A percentile compares a stretch with the other conserved stretches of the same genome.
These are phyloP conservation scores for rabbit (Oryctolagus cuniculus) DNA, from an alignment of 2,113 vertebrate genomes.

Conservation along the genomic window DNA sequence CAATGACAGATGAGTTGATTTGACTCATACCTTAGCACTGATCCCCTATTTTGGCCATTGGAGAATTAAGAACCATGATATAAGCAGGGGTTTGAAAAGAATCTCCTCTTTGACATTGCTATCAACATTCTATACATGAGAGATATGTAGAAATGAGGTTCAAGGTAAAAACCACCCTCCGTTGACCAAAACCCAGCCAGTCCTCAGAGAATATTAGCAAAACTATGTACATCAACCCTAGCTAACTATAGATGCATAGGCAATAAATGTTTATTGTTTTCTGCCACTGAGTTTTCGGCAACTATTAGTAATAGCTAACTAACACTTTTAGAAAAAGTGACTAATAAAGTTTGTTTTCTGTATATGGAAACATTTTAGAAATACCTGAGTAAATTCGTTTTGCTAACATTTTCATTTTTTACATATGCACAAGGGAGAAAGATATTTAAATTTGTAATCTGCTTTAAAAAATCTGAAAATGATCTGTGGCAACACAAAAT, in stretches of 20 bases:
- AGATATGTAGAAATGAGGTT: neutral
- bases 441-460: neutral
- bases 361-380: neutral
- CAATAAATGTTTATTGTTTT: neutral
- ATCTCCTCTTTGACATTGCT: neutral
- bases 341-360: neutral
- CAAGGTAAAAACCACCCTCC: neutral
- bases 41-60: neutral
- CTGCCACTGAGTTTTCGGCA: neutral
- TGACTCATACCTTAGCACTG: neutral
- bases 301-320: neutral
- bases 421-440: neutral
- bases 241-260: neutral
- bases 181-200: neutral
- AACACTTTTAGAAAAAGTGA: neutral
- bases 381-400: neutral
- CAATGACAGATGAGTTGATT: neutral
- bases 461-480: neutral
- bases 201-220: neutral
- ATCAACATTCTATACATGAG: neutral
- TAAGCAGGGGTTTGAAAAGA: neutral
- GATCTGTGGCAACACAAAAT: neutral
- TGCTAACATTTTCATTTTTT: neutral
- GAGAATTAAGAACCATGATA: neutral
- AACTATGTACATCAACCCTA: neutral